Evolutionary conservation across 2,113 vertebrate genomes (phyloP), one percentile per base, ranked within the genome.

Genomic region (Labrus mixtus): DNA sequence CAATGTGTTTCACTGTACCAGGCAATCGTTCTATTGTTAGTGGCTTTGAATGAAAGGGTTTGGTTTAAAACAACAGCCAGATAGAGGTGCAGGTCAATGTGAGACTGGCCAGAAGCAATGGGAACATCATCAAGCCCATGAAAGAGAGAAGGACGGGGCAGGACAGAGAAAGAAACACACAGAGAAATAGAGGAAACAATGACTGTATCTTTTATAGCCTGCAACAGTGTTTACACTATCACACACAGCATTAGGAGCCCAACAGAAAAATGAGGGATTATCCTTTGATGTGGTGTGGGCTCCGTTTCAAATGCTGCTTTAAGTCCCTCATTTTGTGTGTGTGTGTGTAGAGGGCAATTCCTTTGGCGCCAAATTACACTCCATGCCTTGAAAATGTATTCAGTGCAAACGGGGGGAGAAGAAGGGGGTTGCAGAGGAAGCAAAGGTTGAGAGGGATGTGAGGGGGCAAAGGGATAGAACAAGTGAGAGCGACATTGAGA

Each of bases 241-340:
- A 87, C 81, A 88, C 85, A 83, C 73, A 83, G 85, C 89, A 87
- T 89, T 85, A 84, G 83, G 67, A 86, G 75, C 87, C 86, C 81
- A 82, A 85, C 74, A 83, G 87, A 82, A 88, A 91, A 91, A 93
- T 82, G 91, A 71, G 12, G 79, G 90, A 92, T 93, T 91, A 92
- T 83, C 86, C 92, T 94, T 91, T 94, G 89, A 93, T 91, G 91
- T 91, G 61, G 76, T 84, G 87, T 90, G 89, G 85, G 86, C 91
- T 87, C 86, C 29, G 69, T 92, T 93, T 91, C 90, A 92, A 91
- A 92, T 84, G 85, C 81, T 78, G 89, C 86, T 91, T 90, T 87
- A 91, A 92, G 76, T 90, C 91, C 69, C 85, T 79, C 70, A 81
- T 90, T 92, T 77, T 66, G 10, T 51, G 48, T 51, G 48, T 57